A percentile compares a stretch with the other conserved stretches of the same genome.
Conservation (phyloP, 1,140 invertebrate species). For the Proales similis region DNA sequence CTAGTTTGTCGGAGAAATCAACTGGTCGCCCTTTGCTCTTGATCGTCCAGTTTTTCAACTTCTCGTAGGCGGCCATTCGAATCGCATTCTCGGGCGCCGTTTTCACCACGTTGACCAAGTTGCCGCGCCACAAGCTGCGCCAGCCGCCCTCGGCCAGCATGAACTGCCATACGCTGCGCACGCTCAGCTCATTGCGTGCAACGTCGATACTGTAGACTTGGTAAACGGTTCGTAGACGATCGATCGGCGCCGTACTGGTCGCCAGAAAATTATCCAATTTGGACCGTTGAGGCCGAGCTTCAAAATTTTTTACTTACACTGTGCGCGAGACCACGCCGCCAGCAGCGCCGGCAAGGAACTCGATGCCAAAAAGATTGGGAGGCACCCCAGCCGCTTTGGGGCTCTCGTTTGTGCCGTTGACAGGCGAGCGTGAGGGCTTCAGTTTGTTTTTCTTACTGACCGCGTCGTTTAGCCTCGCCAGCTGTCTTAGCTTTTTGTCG, state of each 20-base stretch:
- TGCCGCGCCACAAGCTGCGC: constrained; percentile 84
- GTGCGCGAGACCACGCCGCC: constrained; percentile 92
- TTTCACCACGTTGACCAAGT: constrained; percentile 95
- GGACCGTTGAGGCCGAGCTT: no score
- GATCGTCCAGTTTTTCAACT: constrained; percentile 49
- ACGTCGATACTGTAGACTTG: constrained; percentile 13
- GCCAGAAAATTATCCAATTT: background rate
- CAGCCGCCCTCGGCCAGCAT: constrained; percentile 85
- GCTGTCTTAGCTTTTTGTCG: no score
- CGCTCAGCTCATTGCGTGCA: background rate
- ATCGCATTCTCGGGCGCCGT: constrained; percentile 95
- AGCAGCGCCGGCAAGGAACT: constrained; percentile 80
- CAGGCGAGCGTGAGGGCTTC: no score
- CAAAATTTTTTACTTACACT: constrained; percentile 52
- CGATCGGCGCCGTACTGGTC: constrained; percentile 11
- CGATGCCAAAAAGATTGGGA: no score
- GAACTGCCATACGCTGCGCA: background rate
- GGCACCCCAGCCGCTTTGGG: no score
- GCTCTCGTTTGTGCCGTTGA: no score
- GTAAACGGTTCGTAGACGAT: constrained; percentile 19
- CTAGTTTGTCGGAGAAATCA: constrained; percentile 5
- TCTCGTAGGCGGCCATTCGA: constrained; percentile 96
- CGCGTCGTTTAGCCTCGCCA: no score
- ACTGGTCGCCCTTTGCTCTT: background rate
- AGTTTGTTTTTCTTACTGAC: no score